These are phyloP conservation scores for Neoaliturus tenellus DNA, from an alignment of 2,888 invertebrate species.

Conservation along the genomic window DNA sequence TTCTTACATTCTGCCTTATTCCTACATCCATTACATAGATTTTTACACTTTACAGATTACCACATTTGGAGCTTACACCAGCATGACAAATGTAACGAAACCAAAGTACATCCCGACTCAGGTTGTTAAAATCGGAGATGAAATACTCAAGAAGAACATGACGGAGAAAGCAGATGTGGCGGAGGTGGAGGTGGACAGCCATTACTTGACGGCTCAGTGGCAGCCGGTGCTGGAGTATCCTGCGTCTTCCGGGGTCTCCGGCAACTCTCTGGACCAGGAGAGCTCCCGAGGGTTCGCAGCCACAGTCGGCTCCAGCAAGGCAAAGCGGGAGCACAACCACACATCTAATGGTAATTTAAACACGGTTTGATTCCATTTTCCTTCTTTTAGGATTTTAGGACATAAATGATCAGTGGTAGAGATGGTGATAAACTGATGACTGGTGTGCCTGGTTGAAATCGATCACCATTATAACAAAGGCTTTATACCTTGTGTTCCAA, in stretches of 20 bases:
- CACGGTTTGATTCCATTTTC: too few species aligned
- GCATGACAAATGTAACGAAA: slow-evolving; percentile 26
- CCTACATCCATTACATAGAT: too few species aligned
- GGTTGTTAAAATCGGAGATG: slow-evolving; percentile 72
- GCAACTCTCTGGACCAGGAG: slow-evolving; percentile 53
- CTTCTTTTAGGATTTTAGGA: too few species aligned
- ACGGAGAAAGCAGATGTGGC: slow-evolving; percentile 60
- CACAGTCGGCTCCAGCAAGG: background rate
- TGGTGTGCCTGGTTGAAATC: too few species aligned
- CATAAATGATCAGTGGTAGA: too few species aligned
- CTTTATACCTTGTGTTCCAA: too few species aligned
- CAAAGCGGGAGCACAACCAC: slow-evolving; percentile 30
- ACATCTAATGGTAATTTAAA: background rate
- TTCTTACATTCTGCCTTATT: too few species aligned
- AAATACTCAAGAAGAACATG: slow-evolving; percentile 68
- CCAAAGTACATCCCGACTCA: slow-evolving; percentile 65
- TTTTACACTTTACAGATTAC: background rate
- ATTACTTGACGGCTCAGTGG: slow-evolving; percentile 59
- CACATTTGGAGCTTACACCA: background rate
- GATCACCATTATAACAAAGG: too few species aligned
- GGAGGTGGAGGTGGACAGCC: slow-evolving; percentile 61
- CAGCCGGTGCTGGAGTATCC: slow-evolving; percentile 59
- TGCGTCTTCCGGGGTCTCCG: slow-evolving; percentile 53
- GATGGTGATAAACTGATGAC: too few species aligned
- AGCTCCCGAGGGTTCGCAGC: background rate